Evolutionary conservation across 2,888 invertebrate genomes (phyloP).

Genomic region (Rhopalosiphum nymphaeae): DNA sequence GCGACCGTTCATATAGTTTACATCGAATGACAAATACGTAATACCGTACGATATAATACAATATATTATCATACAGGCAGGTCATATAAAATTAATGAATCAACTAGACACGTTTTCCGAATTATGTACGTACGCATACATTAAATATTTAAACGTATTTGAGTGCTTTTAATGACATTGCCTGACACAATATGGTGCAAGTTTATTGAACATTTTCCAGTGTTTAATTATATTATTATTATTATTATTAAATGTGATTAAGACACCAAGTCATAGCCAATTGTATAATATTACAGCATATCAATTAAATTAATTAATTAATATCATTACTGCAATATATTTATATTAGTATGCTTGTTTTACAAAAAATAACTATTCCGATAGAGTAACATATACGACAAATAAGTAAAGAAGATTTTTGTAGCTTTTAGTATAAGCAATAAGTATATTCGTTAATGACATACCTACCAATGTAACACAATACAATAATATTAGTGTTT

Average conservation of each 20-base stretch:
- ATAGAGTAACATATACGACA: background rate
- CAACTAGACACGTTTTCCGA: background rate
- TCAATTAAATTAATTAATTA: background rate
- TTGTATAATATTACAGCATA: background rate
- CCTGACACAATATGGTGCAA: background rate
- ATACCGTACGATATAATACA: background rate
- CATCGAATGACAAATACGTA: background rate
- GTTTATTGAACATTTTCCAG: background rate
- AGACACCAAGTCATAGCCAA: background rate
- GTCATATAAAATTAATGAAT: background rate
- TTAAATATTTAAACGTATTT: constrained; percentile 15
- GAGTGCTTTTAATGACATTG: constrained; percentile 2
- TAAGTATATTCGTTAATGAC: background rate
- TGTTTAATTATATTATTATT: background rate
- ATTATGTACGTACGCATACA: background rate
- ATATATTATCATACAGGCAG: background rate
- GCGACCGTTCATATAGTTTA: background rate
- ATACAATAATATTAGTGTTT: background rate
- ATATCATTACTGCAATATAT: background rate
- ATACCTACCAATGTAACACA: background rate
- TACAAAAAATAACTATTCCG: background rate
- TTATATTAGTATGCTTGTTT: background rate
- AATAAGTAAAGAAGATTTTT: background rate
- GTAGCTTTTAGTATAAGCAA: background rate
- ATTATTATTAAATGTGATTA: background rate